These are phyloP conservation scores for Polymixis flavicincta DNA, from an alignment of 2,888 invertebrate species.

Conservation along the genomic window DNA sequence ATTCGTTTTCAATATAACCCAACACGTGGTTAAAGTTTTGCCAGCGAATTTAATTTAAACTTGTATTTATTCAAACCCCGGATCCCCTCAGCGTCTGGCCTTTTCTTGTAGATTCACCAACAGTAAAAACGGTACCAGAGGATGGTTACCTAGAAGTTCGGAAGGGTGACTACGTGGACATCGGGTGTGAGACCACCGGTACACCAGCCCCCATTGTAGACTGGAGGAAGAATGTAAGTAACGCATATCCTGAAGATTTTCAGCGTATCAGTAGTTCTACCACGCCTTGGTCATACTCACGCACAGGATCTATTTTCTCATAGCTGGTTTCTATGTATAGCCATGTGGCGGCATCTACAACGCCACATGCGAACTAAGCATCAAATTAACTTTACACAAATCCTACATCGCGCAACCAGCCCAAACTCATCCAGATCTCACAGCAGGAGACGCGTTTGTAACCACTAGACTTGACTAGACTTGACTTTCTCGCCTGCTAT, in stretches of 20 bases:
- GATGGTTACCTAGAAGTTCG: slow-evolving; percentile 93
- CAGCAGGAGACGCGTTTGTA: not conserved
- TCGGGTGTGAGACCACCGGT: slow-evolving; percentile 93
- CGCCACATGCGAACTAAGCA: too few species aligned
- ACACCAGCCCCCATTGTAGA: slow-evolving; percentile 93
- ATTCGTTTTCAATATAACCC: too few species aligned
- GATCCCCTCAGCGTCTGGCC: not conserved
- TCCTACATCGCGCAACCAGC: too few species aligned
- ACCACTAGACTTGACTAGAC: not conserved
- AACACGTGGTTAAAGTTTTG: too few species aligned
- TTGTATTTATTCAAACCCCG: too few species aligned
- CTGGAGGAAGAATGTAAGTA: slow-evolving; percentile 91
- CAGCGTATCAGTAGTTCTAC: too few species aligned
- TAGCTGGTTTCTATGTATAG: too few species aligned
- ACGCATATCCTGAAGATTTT: not conserved
- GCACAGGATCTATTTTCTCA: not conserved
- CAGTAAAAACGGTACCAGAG: slow-evolving; percentile 92
- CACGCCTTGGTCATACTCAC: too few species aligned
- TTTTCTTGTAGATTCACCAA: slow-evolving; percentile 91
- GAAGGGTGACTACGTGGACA: slow-evolving; percentile 93
- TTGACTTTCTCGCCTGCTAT: not conserved
- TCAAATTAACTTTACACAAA: too few species aligned
- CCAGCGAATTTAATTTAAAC: too few species aligned
- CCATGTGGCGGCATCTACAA: too few species aligned
- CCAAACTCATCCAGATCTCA: too few species aligned